Conservation (phyloP, 2,113 vertebrate species). For the Laterallus jamaicensis region DNA sequence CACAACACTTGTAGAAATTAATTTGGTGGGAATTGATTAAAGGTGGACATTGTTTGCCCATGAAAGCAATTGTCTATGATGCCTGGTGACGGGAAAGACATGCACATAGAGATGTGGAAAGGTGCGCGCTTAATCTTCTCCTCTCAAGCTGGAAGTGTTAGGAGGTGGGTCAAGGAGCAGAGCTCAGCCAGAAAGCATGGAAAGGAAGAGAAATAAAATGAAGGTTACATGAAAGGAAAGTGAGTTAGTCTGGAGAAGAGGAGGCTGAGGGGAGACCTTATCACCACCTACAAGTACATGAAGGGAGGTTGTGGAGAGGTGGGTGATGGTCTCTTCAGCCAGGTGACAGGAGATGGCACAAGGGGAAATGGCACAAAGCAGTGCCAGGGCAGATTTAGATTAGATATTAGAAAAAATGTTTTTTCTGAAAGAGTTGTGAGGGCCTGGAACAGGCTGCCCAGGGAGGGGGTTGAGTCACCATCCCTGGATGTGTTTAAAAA, state of each 20-base stretch:
- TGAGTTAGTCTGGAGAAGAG: background rate
- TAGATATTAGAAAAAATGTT: no score
- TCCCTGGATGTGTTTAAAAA: no score
- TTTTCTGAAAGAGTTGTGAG: no score
- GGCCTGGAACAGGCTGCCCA: no score
- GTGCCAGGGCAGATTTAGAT: no score
- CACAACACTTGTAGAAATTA: slow-evolving; percentile 54
- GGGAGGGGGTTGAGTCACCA: no score
- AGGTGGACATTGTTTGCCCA: background rate
- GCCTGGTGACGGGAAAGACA: background rate
- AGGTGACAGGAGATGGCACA: no score
- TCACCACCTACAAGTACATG: no score
- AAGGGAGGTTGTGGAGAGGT: no score
- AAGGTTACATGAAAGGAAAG: background rate
- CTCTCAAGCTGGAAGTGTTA: fast-evolving
- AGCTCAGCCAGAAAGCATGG: background rate
- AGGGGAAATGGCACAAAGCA: no score
- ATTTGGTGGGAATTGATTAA: slow-evolving; percentile 54
- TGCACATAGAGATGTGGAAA: background rate
- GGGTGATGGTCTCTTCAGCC: no score
- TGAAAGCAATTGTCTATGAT: background rate
- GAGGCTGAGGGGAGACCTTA: no score
- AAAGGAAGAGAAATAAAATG: background rate
- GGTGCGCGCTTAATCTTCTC: background rate
- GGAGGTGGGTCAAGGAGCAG: background rate